These are phyloP conservation scores for Stichodactyla helianthus DNA, from an alignment of 64 coral and sea anemone species.

Conservation along the genomic window DNA sequence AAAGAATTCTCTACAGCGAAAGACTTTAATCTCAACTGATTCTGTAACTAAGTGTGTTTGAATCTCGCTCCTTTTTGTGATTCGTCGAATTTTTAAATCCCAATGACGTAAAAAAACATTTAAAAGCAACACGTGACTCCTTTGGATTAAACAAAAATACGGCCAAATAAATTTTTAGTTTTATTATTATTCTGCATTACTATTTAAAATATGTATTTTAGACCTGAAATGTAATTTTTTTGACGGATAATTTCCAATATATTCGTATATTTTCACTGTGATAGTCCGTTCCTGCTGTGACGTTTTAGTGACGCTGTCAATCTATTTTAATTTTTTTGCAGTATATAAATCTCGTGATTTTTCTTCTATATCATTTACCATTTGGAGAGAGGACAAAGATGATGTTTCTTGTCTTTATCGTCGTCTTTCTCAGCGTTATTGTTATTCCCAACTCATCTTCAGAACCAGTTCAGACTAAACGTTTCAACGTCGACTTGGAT, in stretches of 20 bases:
- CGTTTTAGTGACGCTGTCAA: too few species aligned
- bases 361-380: too few species aligned
- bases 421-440: not conserved
- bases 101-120: not conserved
- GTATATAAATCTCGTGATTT: too few species aligned
- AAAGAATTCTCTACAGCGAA: not conserved
- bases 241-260: too few species aligned
- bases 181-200: too few species aligned
- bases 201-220: too few species aligned
- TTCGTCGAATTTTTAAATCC: constrained; percentile 16
- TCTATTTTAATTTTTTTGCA: too few species aligned
- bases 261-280: too few species aligned
- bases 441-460: not conserved
- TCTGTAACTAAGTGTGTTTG: not conserved
- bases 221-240: too few species aligned
- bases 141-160: not conserved
- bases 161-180: too few species aligned
- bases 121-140: not conserved
- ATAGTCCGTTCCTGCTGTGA: too few species aligned
- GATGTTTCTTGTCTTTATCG: not conserved
- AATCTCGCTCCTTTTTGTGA: constrained; percentile 10
- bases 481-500: constrained; percentile 65
- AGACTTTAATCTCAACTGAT: not conserved
- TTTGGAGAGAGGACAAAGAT: not conserved
- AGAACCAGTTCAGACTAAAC: constrained; percentile 66